Base-by-base conservation (phyloP, 2,113 vertebrate genomes). In the Lucifuga dentata region DNA sequence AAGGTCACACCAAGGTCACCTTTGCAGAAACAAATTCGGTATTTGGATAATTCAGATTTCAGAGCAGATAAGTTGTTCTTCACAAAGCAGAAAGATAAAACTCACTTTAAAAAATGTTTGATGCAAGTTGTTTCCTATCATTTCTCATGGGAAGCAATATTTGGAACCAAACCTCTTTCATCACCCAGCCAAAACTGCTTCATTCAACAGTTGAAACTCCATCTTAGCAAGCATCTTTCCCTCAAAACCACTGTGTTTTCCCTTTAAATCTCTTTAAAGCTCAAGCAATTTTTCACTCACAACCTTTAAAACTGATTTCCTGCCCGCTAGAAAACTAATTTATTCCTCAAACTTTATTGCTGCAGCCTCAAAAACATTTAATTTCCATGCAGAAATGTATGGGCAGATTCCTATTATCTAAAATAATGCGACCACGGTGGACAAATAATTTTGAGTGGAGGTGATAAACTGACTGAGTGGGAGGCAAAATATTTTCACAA, bases 141-240 rank as follows among this genome's bases (percentile, higher is more conserved):
- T 21, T 23, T 39, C 20, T 12, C 13, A 19, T 43, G 32, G 12
- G 44, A 39, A 26, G 33, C 21, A 1, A 64, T 26, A 71, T 62
- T 55, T 81, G 74, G 77, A 77, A 45, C 12, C 29, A 48, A 72
- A 69, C 49, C 69, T 63, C 53, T 76, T 59, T 26, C 33, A 38
- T 51, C 15, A 6, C 4, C 38, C 68, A 33, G 68, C 60, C 68
- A 76, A 45, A 59, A 65, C 50, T 44, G 15, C 56, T 12, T 56
- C 23, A 33, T 11, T 39, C 17, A 20, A 20, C 39, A 16, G 61
- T 65, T 66, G 71, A 75, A 71, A 52, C 59, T 64, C 19, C 45
- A 51, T 53, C 53, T 67, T 66, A 46, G 56, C 71, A 71, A 3
- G 53, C 41, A 38, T 33, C 59, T 62, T 83, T 29, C 26, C 7